Evolutionary conservation across 2,888 invertebrate genomes (phyloP).

Genomic region (Smittia aterrima): DNA sequence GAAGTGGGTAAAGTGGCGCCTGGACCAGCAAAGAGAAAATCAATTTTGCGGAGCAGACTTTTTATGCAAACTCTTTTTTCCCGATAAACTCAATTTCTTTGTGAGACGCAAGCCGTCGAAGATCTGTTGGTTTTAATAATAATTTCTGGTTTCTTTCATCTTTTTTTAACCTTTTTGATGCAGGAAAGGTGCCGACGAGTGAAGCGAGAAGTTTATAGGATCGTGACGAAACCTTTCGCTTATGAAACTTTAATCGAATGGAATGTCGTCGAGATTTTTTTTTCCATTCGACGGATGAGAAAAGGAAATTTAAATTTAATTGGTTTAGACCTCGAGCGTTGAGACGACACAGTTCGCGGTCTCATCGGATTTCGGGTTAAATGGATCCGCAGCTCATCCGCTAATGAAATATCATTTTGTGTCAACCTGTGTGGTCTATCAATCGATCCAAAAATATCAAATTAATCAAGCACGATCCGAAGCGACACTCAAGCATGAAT

Average conservation of each 20-base stretch:
- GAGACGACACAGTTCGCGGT: too few species aligned
- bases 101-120: neutral
- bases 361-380: neutral
- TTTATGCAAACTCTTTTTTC: neutral
- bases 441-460: constrained; percentile 27
- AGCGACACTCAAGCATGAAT: neutral
- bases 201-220: too few species aligned
- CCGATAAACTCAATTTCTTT: neutral
- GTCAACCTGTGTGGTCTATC: constrained; percentile 30
- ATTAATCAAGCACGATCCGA: constrained; percentile 8
- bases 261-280: too few species aligned
- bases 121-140: constrained; percentile 28
- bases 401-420: neutral
- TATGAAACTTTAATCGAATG: too few species aligned
- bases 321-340: too few species aligned
- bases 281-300: too few species aligned
- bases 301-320: too few species aligned
- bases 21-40: neutral
- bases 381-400: constrained; percentile 1
- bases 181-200: too few species aligned
- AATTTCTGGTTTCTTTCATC: neutral
- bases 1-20: constrained; percentile 24
- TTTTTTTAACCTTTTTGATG: neutral
- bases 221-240: too few species aligned
- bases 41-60: neutral